Conservation (phyloP, 2,888 invertebrate species). For the Eupithecia dodoneata region DNA sequence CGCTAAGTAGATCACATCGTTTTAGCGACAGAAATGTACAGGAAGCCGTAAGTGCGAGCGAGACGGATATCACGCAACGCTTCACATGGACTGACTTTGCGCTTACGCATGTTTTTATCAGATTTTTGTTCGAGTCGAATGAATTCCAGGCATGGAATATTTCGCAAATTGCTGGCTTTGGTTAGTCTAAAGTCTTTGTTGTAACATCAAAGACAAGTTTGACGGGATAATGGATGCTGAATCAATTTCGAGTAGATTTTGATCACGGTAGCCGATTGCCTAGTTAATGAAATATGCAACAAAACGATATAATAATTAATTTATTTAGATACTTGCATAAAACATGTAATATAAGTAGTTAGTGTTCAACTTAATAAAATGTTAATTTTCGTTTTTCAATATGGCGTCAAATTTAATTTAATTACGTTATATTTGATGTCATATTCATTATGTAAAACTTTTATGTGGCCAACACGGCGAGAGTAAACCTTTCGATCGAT, state of each 20-base stretch:
- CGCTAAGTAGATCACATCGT: background rate
- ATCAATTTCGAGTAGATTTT: constrained; percentile 15
- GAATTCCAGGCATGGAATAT: background rate
- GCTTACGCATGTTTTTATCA: constrained; percentile 19
- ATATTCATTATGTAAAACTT: constrained; percentile 35
- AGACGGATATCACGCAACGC: constrained; percentile 18
- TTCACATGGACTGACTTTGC: constrained; percentile 33
- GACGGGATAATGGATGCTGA: background rate
- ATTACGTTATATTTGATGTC: constrained; percentile 33
- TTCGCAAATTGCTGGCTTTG: background rate
- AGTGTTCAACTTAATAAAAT: constrained; percentile 68
- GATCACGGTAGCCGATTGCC: constrained; percentile 34
- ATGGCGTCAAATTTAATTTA: constrained; percentile 40
- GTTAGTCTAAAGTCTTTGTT: constrained; percentile 4
- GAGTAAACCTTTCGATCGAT: constrained; percentile 8
- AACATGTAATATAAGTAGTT: constrained; percentile 80
- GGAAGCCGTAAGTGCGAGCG: constrained; percentile 22
- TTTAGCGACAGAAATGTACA: constrained; percentile 21
- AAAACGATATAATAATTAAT: constrained; percentile 47
- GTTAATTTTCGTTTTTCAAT: constrained; percentile 51
- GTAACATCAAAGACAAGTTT: background rate
- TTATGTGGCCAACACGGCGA: constrained; percentile 17
- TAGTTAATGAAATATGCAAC: constrained; percentile 45
- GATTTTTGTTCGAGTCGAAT: background rate
- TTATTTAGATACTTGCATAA: constrained; percentile 76